Base-by-base conservation (phyloP, 2,888 invertebrate genomes). In the Agriopis marginaria region DNA sequence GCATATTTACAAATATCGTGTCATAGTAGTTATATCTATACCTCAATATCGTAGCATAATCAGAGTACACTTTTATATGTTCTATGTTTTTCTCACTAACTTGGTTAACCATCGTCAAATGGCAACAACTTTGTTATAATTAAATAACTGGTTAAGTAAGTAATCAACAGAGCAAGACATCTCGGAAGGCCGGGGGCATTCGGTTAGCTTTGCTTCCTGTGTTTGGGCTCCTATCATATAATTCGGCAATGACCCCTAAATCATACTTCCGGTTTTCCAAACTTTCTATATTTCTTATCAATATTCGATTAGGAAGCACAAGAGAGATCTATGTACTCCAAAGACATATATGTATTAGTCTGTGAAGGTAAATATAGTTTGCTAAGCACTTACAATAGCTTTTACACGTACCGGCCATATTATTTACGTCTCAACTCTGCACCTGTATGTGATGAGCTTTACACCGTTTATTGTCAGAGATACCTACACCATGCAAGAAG, bases 151-250 rank as follows among this genome's bases (percentile, higher is more conserved):
- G 67, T 71, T 73, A 66, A 75, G 75, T 77, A 77, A 79, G 80
- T 82, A 85, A 85, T 81, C 81, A 79, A 70, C 82, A 74, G 76
- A 83, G 79, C 83, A 83, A 83, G 76, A 79, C 82, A 82, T 85
- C 78, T 86, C 74, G 84, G 86, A 90, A 91, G 90, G 90, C 82
- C 86, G 82, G 73, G 80, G 78, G 77, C 84, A 65, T 80, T 76
- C 63, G 74, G 40, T 50, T 58, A 63, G 70, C 53, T 75, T 62
- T 76, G 82, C 85, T 89, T 90, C 89, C 88, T 89, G 83, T 83
- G 80, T 84, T 79, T 79, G 79, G 77, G 84, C 65, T 72, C 68
- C 62, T 72, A 73, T 66, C 51, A 64, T 71, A 63, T 58, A 67
- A 61, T 70, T 70, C 67, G 49, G 63, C 62, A 68, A 60, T 73